Conservation (phyloP, 2,888 invertebrate species). For the Drosophila cognata region DNA sequence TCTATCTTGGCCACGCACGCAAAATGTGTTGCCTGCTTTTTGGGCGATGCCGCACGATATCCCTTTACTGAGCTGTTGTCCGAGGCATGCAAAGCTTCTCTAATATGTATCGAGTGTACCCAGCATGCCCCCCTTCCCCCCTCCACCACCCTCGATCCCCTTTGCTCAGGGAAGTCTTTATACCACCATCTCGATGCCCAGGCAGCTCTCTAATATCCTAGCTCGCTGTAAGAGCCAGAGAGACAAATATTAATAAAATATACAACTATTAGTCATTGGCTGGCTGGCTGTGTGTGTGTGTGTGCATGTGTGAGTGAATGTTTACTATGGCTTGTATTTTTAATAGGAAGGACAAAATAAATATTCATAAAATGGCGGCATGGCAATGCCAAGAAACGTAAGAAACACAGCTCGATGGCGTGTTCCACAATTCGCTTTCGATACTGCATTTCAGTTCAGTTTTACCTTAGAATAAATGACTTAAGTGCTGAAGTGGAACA, state of each 20-base stretch:
- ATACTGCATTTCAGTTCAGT: neutral
- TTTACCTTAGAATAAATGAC: neutral
- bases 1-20: slow-evolving; percentile 72
- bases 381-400: slow-evolving; percentile 33
- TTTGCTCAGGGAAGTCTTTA: neutral
- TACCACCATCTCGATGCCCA: slow-evolving; percentile 12
- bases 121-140: neutral
- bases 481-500: neutral
- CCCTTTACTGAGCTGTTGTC: slow-evolving; percentile 42
- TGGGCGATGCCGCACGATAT: slow-evolving; percentile 42
- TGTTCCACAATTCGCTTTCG: slow-evolving; percentile 28
- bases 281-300: slow-evolving; percentile 25
- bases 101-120: slow-evolving; percentile 59
- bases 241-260: slow-evolving; percentile 80
- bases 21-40: slow-evolving; percentile 74
- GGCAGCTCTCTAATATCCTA: slow-evolving; percentile 43
- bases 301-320: slow-evolving; percentile 31
- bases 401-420: slow-evolving; percentile 7
- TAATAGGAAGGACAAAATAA: slow-evolving; percentile 78
- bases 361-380: slow-evolving; percentile 74
- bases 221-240: slow-evolving; percentile 44
- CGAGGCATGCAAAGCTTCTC: slow-evolving; percentile 58
- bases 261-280: slow-evolving; percentile 81
- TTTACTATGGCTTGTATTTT: slow-evolving; percentile 65
- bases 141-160: neutral